Conservation (phyloP, 2,797 vertebrate genomes). For the Hoplostethus mediterraneus region DNA sequence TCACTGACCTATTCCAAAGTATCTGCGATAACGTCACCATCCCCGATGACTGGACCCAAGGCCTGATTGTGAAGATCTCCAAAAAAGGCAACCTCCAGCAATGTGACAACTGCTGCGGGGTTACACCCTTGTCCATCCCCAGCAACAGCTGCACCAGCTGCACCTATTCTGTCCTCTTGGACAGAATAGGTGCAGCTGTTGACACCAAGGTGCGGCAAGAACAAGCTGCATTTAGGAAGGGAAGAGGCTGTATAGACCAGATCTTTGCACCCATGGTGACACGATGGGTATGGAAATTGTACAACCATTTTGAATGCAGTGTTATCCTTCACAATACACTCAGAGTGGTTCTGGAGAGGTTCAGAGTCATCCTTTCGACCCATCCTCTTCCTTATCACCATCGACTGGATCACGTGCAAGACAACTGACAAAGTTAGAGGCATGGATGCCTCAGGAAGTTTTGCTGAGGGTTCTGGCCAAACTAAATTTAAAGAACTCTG, state of each 20-base stretch:
- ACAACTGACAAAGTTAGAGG: background rate
- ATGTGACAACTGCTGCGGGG: no score
- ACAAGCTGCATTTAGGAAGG: background rate
- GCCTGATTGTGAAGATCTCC: no score
- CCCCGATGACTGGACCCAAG: no score
- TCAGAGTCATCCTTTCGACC: background rate
- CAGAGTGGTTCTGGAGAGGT: background rate
- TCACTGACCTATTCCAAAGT: no score
- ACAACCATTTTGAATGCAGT: background rate
- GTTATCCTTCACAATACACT: background rate
- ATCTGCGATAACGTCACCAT: no score
- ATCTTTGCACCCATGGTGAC: background rate
- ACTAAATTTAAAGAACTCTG: no score
- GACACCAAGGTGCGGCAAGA: background rate
- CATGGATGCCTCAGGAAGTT: background rate
- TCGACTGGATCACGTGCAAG: background rate
- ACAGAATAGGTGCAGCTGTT: background rate
- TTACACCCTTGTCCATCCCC: background rate
- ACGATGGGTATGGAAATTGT: no score
- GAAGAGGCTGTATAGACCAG: constrained; percentile 8
- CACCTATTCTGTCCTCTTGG: background rate
- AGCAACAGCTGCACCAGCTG: no score
- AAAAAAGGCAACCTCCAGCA: no score
- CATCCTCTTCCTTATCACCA: background rate
- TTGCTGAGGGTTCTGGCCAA: no score